A percentile compares a stretch with the other conserved stretches of the same genome.
Evolutionary conservation across 2,888 invertebrate genomes (phyloP).

Genomic region (Theretra japonica): DNA sequence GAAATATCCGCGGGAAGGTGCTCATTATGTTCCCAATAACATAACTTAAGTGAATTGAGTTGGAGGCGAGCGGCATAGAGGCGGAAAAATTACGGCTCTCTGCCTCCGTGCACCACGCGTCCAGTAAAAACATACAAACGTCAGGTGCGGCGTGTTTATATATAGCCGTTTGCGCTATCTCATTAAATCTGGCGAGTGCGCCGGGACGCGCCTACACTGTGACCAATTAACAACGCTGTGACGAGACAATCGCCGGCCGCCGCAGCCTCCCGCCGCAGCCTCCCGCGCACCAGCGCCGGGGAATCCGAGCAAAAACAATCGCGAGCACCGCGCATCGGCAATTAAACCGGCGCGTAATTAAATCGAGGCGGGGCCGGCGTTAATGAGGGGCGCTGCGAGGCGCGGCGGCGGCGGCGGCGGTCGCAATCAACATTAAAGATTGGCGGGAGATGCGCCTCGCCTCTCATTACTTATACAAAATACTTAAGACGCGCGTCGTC

Average conservation of each 20-base stretch:
- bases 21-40: constrained; percentile 15
- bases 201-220: constrained; percentile 24
- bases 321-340: constrained; percentile 57
- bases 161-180: constrained; percentile 10
- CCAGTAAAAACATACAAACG: constrained; percentile 29
- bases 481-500: constrained; percentile 85
- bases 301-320: constrained; percentile 66
- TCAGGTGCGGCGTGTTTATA: constrained; percentile 36
- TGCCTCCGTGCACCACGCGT: not conserved
- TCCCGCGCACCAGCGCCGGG: constrained; percentile 40
- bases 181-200: constrained; percentile 17
- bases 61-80: constrained; percentile 12
- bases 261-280: constrained; percentile 31
- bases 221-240: constrained; percentile 58
- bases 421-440: constrained; percentile 84
- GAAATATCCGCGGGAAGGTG: constrained; percentile 7
- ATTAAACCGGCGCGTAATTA: constrained; percentile 79
- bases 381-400: constrained; percentile 83
- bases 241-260: constrained; percentile 52
- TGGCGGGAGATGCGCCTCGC: constrained; percentile 85
- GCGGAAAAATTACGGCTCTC: constrained; percentile 26
- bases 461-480: constrained; percentile 86
- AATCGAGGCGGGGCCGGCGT: constrained; percentile 81
- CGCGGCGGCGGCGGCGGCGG: constrained; percentile 80
- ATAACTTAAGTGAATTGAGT: constrained; percentile 13